phyloP scores from a whole-genome alignment of 2,888 invertebrate species.

The Eurytoma adleriae region DNA sequence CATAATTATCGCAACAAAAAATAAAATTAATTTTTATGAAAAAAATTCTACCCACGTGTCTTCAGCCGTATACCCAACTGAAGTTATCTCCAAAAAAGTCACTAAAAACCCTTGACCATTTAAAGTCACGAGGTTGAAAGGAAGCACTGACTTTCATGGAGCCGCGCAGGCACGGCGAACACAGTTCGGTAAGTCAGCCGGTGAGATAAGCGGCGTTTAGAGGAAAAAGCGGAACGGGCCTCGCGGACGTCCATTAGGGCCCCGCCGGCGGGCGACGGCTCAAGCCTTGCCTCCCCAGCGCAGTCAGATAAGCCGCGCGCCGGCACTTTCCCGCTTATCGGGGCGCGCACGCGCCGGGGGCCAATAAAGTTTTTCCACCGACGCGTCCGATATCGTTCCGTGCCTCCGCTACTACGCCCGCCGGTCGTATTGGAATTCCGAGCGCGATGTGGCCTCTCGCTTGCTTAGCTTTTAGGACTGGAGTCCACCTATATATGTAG shows the following conservation, averaged over 20 bases:
- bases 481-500: not conserved
- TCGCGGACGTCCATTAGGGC: conserved; percentile 56
- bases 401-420: conserved; percentile 8
- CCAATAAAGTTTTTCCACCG: conserved; percentile 44
- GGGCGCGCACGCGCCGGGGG: not conserved
- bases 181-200: not conserved
- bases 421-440: not conserved
- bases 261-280: conserved; percentile 59
- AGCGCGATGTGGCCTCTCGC: not conserved
- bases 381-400: conserved; percentile 18
- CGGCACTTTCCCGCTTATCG: conserved; percentile 10
- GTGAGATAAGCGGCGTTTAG: not conserved
- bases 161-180: too few species aligned
- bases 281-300: conserved; percentile 57
- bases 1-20: too few species aligned
- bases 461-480: not conserved
- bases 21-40: too few species aligned
- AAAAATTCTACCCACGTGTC: too few species aligned
- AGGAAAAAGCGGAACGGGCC: conserved; percentile 35
- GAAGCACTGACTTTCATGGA: too few species aligned
- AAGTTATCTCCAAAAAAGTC: too few species aligned
- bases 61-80: too few species aligned
- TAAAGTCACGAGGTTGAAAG: too few species aligned
- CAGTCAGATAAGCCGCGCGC: conserved; percentile 5
- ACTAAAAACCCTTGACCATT: too few species aligned